Percentiles rank a stretch among this genome's conserved stretches.
Evolutionary conservation across 2,113 vertebrate genomes (phyloP).

Genomic region (Sardina pilchardus): DNA sequence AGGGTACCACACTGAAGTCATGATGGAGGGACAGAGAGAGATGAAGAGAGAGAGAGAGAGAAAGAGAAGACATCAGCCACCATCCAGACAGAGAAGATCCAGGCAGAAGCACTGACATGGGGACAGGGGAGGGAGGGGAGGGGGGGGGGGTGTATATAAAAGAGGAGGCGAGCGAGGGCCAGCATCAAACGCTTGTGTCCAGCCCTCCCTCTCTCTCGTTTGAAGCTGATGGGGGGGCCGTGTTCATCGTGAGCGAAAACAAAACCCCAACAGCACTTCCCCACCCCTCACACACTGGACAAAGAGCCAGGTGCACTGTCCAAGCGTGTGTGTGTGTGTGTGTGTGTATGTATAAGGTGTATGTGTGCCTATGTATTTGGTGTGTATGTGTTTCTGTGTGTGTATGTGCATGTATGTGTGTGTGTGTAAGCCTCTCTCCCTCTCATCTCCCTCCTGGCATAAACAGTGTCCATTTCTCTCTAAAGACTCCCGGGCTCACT

Average conservation of each 20-base stretch:
- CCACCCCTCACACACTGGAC: conserved; percentile 49
- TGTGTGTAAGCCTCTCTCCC: conserved; percentile 16
- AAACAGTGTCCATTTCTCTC: conserved; percentile 3
- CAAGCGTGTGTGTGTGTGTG: neutral
- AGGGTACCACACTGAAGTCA: too few relatives aligned
- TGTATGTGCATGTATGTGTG: conserved; percentile 23
- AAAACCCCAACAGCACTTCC: neutral
- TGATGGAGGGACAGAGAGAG: conserved; percentile 6
- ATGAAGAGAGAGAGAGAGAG: too few relatives aligned
- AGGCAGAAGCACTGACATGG: neutral
- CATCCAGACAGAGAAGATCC: conserved; percentile 8
- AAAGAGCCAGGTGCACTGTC: conserved; percentile 63
- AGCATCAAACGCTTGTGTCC: conserved; percentile 50
- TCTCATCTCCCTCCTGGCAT: conserved; percentile 25
- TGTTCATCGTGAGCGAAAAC: conserved; percentile 39
- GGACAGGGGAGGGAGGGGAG: conserved; percentile 8
- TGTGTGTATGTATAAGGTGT: too few relatives aligned
- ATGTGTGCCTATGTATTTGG: too few relatives aligned
- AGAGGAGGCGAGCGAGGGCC: neutral
- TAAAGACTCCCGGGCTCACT: too few relatives aligned
- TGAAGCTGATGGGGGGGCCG: conserved; percentile 61
- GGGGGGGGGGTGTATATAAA: neutral
- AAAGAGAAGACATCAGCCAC: neutral
- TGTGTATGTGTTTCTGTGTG: conserved; percentile 15
- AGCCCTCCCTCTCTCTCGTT: conserved; percentile 43